Evolutionary conservation across 2,888 invertebrate genomes (phyloP).

Genomic region (Thysanoteuthis rhombus): DNA sequence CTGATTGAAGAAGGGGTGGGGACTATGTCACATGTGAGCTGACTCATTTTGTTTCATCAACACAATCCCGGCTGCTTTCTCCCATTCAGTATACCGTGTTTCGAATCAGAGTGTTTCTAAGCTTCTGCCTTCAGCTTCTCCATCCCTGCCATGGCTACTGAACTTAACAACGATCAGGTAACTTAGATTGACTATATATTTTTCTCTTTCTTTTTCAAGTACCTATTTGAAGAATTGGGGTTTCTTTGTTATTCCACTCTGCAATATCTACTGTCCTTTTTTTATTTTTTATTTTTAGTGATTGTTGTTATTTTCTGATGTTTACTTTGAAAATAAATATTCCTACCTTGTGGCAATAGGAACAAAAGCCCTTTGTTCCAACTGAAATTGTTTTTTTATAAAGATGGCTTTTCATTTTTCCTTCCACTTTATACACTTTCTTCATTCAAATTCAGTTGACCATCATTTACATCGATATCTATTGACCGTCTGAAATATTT

Average conservation of each 20-base stretch:
- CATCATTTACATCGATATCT: neutral
- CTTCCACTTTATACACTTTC: neutral
- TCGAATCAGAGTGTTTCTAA: neutral
- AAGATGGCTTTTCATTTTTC: neutral
- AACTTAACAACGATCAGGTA: neutral
- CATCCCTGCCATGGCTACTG: neutral
- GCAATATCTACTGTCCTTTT: neutral
- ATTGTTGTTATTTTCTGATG: neutral
- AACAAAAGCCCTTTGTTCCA: neutral
- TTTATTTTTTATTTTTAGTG: no score
- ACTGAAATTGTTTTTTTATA: neutral
- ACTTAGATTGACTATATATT: neutral
- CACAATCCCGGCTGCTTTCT: neutral
- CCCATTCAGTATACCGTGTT: neutral
- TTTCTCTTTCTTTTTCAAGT: neutral
- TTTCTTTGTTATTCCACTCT: neutral
- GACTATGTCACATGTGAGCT: neutral
- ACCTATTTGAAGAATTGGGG: neutral
- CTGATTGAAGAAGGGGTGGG: no score
- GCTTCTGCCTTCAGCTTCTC: neutral
- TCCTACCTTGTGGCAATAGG: neutral
- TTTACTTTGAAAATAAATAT: neutral
- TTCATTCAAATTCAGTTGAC: neutral
- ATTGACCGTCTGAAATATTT: neutral
- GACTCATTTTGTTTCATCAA: neutral